Evolutionary conservation across 2,888 invertebrate species (phyloP).

Genomic region (Amphipoea lucens): DNA sequence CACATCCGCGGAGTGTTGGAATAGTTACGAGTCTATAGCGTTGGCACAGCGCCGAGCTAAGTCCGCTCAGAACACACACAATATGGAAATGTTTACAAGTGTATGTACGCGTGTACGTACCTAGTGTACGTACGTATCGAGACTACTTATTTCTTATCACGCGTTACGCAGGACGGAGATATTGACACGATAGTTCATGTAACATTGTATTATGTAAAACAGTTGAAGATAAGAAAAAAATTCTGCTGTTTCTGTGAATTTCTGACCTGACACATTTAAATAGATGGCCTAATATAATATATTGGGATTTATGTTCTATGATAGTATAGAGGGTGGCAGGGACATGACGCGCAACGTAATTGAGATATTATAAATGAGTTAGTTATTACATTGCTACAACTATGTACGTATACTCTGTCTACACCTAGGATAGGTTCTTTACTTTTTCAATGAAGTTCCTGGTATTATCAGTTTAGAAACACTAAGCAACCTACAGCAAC

Average conservation of each 20-base stretch:
- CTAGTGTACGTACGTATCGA: conserved; percentile 1
- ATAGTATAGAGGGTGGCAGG: too few relatives aligned
- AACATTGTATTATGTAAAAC: not conserved
- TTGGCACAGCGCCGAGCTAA: conserved; percentile 42
- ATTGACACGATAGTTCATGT: not conserved
- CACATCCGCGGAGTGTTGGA: conserved; percentile 1
- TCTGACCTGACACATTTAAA: too few relatives aligned
- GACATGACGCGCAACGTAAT: too few relatives aligned
- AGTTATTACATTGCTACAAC: too few relatives aligned
- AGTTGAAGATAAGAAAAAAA: not conserved
- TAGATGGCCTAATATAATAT: too few relatives aligned
- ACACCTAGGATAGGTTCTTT: not conserved
- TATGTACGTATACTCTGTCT: not conserved
- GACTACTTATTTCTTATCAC: conserved; percentile 27
- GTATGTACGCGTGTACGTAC: not conserved
- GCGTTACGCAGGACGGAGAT: not conserved
- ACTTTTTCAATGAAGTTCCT: not conserved
- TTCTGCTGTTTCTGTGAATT: not conserved
- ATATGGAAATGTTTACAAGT: conserved; percentile 29
- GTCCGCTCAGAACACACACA: conserved; percentile 37
- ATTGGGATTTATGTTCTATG: too few relatives aligned
- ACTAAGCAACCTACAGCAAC: not conserved
- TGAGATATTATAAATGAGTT: too few relatives aligned
- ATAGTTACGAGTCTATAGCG: not conserved
- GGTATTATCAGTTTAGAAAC: not conserved